A percentile compares a stretch with the other conserved stretches of the same genome.
These are phyloP conservation scores for Coptotermes formosanus DNA, from an alignment of 1,140 invertebrate genomes.

Conservation along the genomic window DNA sequence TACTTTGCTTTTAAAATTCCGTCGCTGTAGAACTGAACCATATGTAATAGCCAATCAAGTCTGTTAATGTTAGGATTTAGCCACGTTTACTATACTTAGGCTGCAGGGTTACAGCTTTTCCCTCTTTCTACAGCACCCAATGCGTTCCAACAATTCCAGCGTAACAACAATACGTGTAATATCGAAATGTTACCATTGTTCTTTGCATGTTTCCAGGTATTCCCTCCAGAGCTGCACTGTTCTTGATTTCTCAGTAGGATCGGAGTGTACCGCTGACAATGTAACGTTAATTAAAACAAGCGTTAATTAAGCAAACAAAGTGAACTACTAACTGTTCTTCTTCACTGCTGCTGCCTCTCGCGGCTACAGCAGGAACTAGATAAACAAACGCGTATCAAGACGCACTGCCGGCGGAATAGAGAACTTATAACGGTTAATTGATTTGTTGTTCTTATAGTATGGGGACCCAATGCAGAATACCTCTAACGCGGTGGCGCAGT, in stretches of 20 bases:
- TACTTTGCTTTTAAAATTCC: too few relatives aligned
- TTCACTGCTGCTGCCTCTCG: constrained; percentile 16
- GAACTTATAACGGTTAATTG: constrained; percentile 13
- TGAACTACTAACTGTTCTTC: constrained; percentile 15
- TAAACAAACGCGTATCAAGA: constrained; percentile 16
- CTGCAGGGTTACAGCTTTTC: too few relatives aligned
- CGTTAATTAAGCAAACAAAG: constrained; percentile 9
- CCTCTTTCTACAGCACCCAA: too few relatives aligned
- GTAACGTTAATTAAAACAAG: constrained; percentile 19
- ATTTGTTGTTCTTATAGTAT: constrained; percentile 3
- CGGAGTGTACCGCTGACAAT: constrained; percentile 16
- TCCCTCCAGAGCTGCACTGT: not conserved
- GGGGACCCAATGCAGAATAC: not conserved
- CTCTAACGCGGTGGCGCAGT: not conserved
- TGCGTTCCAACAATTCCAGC: not conserved
- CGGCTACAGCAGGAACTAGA: constrained; percentile 13
- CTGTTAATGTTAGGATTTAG: too few relatives aligned
- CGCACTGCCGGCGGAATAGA: constrained; percentile 1
- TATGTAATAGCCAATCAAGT: too few relatives aligned
- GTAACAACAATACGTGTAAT: not conserved
- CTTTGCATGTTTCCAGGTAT: not conserved
- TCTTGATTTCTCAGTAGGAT: constrained; percentile 12
- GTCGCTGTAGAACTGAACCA: too few relatives aligned
- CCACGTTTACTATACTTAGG: too few relatives aligned
- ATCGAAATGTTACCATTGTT: not conserved